Evolutionary conservation across 2,113 vertebrate species (phyloP).

Genomic region (Eulemur rufifrons): DNA sequence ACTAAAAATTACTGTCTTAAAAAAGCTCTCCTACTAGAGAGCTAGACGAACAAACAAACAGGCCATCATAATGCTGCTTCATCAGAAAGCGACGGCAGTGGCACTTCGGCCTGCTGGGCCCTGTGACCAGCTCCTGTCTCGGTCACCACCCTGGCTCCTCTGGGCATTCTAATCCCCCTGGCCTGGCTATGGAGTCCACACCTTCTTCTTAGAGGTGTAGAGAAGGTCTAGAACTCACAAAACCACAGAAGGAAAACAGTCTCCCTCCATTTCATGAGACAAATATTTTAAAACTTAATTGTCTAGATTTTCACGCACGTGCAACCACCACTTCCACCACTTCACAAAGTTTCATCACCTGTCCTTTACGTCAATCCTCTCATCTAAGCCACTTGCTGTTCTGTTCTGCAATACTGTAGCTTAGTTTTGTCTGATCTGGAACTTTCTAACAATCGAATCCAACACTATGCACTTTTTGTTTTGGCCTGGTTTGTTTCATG

Average conservation of each 20-base stretch:
- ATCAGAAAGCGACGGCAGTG: rapidly evolving
- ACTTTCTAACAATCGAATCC: background rate
- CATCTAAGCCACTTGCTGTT: background rate
- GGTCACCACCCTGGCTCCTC: no score
- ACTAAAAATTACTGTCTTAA: background rate
- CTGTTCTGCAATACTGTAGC: background rate
- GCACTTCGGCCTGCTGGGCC: rapidly evolving
- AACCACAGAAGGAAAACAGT: background rate
- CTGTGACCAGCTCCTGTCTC: rapidly evolving
- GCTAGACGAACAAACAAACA: background rate
- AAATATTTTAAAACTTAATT: background rate
- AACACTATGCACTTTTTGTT: background rate
- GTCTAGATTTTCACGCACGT: background rate
- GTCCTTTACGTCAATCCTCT: background rate
- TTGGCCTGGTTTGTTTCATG: background rate
- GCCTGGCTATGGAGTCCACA: background rate
- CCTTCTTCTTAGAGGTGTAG: background rate
- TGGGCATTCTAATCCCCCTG: background rate
- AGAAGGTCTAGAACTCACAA: background rate
- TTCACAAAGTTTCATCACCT: background rate
- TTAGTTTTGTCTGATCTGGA: background rate
- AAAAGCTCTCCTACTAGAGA: background rate
- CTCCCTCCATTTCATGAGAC: background rate
- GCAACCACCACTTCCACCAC: background rate
- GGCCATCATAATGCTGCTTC: background rate